Percentiles rank a stretch among this genome's conserved stretches.
phyloP scores from a whole-genome alignment of 2,797 vertebrate genomes.

The Anguilla obscura region DNA sequence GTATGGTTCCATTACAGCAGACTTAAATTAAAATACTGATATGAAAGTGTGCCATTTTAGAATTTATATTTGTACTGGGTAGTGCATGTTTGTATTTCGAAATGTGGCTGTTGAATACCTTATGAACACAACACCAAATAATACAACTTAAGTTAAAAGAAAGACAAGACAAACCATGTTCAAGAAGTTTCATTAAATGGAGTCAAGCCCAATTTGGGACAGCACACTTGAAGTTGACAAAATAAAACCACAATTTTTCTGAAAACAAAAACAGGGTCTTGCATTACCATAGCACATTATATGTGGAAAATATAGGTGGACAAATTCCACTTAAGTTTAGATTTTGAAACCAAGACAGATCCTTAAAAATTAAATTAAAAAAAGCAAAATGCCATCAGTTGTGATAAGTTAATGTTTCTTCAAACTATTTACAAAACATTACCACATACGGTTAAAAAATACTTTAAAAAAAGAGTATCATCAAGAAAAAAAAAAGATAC shows the following conservation, averaged over 20 bases:
- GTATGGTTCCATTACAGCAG: no score
- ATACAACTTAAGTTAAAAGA: neutral
- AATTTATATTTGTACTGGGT: no score
- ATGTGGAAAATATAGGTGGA: slow-evolving; percentile 7
- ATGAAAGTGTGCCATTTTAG: no score
- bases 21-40: no score
- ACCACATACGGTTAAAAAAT: slow-evolving; percentile 34
- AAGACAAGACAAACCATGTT: neutral
- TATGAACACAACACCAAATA: neutral
- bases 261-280: neutral
- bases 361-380: slow-evolving; percentile 30
- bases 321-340: neutral
- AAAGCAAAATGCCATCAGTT: slow-evolving; percentile 33
- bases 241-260: neutral
- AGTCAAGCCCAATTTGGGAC: neutral
- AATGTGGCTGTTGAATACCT: neutral
- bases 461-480: slow-evolving; percentile 25
- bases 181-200: neutral
- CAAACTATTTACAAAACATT: slow-evolving; percentile 61
- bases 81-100: neutral
- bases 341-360: neutral
- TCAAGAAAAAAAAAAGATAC: slow-evolving; percentile 32
- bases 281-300: neutral
- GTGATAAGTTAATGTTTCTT: slow-evolving; percentile 68
- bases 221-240: slow-evolving; percentile 7